Base-by-base conservation (phyloP, 2,797 vertebrate genomes). In the Pampus argenteus region DNA sequence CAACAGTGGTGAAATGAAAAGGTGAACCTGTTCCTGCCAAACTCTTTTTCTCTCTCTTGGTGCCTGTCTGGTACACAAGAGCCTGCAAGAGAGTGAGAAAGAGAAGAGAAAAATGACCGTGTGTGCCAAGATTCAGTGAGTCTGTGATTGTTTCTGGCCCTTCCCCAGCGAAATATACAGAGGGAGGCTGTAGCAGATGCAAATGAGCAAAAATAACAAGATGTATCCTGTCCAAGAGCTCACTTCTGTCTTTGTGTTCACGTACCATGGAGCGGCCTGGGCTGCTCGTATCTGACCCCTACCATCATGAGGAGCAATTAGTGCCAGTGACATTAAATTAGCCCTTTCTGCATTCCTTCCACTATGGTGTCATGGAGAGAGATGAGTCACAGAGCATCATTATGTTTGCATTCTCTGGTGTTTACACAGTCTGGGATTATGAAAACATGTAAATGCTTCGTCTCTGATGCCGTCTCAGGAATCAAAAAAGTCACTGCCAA, bases 151-250 rank as follows among this genome's bases (percentile, higher is more conserved):
- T 86, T 84, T 82, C 80, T 92, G 91, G 87, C 71, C 15, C 6
- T 66, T 78, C 40, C 74, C 76, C 85, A 85, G 73, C 69, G 67
- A 78, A n/a, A 76, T 56, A 61, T 22, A 66, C 40, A 74, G 71
- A 74, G 42, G 6, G 71, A 54, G 50, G 69, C 47, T 28, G 64
- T 42, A 51, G 66, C 73, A 83, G 64, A 71, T 36, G 71, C 25
- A 58, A 86, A 85, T 25, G 54, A 82, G 80, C 1, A 34, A 87
- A 86, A 88, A 87, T 79, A 91, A 89, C 86, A 90, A 91, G 88
- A 90, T 80, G 89, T 74, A 83, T 90, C 90, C 89, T 89, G 87
- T 89, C 79, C 79, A 76, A 81, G 79, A n/a, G n/a, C n/a, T n/a
- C n/a, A 57, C 71, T 88, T 83, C 70, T 76, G 69, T 60, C 73